phyloP scores from a whole-genome alignment of 2,113 vertebrate species.

The Electrona antarctica region DNA sequence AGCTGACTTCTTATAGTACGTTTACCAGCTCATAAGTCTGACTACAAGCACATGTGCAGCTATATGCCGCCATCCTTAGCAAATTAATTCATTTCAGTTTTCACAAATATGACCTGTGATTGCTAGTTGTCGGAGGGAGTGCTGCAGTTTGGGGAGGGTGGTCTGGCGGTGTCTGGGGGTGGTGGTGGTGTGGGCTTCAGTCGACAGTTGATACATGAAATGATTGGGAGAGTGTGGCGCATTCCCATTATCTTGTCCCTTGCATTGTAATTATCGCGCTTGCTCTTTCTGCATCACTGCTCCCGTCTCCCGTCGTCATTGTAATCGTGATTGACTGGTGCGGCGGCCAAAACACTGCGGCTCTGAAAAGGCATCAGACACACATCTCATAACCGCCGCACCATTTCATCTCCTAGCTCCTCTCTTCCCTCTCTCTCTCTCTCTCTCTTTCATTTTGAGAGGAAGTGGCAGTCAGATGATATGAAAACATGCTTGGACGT shows the following conservation, averaged over 20 bases:
- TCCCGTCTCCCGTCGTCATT: slow-evolving; percentile 83
- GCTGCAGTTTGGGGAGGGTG: neutral
- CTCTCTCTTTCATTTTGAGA: slow-evolving; percentile 32
- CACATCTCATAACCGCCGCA: slow-evolving; percentile 84
- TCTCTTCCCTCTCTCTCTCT: slow-evolving; percentile 59
- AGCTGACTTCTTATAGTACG: too few species aligned
- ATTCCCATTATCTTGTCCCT: slow-evolving; percentile 90
- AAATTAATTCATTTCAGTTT: slow-evolving; percentile 78
- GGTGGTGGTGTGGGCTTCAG: slow-evolving; percentile 61
- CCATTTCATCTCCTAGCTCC: slow-evolving; percentile 76
- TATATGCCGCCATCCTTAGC: slow-evolving; percentile 49
- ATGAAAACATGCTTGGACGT: slow-evolving; percentile 57
- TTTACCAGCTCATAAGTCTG: too few species aligned
- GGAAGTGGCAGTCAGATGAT: slow-evolving; percentile 56
- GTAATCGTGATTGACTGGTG: slow-evolving; percentile 90
- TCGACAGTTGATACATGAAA: slow-evolving; percentile 81
- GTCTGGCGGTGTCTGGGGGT: slow-evolving; percentile 1
- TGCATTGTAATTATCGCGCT: slow-evolving; percentile 84
- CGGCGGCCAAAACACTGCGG: slow-evolving; percentile 83
- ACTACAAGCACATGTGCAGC: slow-evolving; percentile 22
- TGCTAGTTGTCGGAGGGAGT: slow-evolving; percentile 73
- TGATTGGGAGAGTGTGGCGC: slow-evolving; percentile 81
- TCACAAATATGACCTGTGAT: slow-evolving; percentile 81
- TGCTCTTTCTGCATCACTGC: slow-evolving; percentile 87
- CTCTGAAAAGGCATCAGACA: slow-evolving; percentile 83